Base-by-base conservation (phyloP, 2,797 vertebrate species). In the Petrocephalus schoutedeni region DNA sequence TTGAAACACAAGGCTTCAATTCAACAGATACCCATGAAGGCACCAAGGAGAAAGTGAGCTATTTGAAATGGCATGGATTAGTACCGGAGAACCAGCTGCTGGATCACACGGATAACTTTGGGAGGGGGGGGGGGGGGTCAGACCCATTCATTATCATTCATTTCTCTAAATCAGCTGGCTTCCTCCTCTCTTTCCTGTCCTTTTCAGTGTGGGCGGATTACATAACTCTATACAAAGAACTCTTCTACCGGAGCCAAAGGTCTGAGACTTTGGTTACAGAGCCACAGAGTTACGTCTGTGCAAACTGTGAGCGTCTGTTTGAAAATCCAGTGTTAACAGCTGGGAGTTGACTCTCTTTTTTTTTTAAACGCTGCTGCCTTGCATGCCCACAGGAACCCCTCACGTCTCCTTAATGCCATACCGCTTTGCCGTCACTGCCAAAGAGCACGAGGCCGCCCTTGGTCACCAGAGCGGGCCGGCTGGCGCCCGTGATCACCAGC, bases 371-470 rank as follows among this genome's bases (percentile, higher is more conserved):
- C 8, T 53, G 0, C 49, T 21, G 83, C 45, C 19, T 64, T 61
- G 16, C 12, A 45, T 19, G 41, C 21, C 56, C 16, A 67, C 32
- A 67, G 16, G 49, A 49, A 5, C 51, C 2, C 61, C 9, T 54
- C 10, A 10, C n/a, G 14, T n/a, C 21, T 41, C 19, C 14, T 21
- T 88, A 28, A 12, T 32, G 21, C 89, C 90, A 95, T 92, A 97
- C 97, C 89, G 90, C 89, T 88, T 93, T 96, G 85, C 93, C 92
- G 16, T 98, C 97, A 3, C 94, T 97, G 85, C 97, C 97, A 54
- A 95, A 98, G 82, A 97, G 94, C 86, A 97, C 83, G 89, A 98
- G 95, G 19, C 97, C 97, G 0, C 90, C 89, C 91, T 96, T 96
- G 88, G 95, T 95, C 86, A 98, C 95, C 5, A 96, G 4, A 5